These are phyloP conservation scores for Shinisaurus crocodilurus DNA, from an alignment of 2,113 vertebrate species.

Conservation along the genomic window DNA sequence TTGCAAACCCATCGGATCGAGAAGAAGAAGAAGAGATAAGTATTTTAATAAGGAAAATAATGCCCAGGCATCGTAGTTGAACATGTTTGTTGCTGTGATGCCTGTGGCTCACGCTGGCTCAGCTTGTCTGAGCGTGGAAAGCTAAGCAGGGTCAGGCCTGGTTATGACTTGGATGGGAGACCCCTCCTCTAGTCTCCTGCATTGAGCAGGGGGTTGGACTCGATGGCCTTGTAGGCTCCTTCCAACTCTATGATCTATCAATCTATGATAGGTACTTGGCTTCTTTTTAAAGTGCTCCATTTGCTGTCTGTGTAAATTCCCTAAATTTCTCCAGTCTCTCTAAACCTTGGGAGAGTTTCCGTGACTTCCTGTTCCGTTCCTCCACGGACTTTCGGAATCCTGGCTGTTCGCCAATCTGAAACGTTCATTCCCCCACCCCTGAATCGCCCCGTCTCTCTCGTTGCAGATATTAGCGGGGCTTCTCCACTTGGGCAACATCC, in stretches of 20 bases:
- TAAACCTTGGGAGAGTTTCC: background rate
- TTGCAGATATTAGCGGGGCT: conserved; percentile 88
- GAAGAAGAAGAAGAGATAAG: background rate
- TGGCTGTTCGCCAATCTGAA: background rate
- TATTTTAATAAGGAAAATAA: background rate
- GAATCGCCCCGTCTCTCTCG: background rate
- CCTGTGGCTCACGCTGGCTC: too few species aligned
- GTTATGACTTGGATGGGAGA: too few species aligned
- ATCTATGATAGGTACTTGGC: background rate
- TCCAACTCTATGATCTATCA: too few species aligned
- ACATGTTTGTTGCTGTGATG: background rate
- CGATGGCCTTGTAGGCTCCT: too few species aligned
- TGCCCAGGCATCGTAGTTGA: background rate
- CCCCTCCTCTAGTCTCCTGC: too few species aligned
- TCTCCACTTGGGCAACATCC: conserved; percentile 90
- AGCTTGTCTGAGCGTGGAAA: too few species aligned
- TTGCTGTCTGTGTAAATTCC: background rate
- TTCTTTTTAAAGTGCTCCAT: background rate
- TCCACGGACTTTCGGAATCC: background rate
- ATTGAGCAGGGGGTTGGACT: too few species aligned
- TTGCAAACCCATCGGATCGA: background rate
- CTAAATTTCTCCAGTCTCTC: background rate
- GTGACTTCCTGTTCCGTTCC: background rate
- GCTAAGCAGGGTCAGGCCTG: too few species aligned
- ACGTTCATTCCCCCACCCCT: background rate